A percentile compares a stretch with the other conserved stretches of the same genome.
Evolutionary conservation across 2,113 vertebrate genomes (phyloP).

Genomic region (Grus americana): DNA sequence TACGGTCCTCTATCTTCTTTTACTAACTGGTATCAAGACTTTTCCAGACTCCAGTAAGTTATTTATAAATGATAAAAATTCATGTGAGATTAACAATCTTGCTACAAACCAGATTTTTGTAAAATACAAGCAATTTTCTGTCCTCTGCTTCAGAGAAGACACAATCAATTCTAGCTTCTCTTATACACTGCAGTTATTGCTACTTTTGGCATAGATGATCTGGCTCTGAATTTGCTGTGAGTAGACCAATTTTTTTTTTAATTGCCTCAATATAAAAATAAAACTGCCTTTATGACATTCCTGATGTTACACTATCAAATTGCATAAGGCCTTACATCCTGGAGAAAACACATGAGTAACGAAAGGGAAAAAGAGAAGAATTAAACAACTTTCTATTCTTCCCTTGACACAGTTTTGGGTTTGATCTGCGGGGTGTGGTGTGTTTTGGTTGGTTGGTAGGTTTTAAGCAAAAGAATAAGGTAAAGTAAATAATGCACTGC

Average conservation of each 20-base stretch:
- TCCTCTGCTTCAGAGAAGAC: conserved; percentile 11
- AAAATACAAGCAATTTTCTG: conserved; percentile 53
- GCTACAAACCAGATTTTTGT: conserved; percentile 17
- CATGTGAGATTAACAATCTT: background rate
- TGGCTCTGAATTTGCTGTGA: conserved; percentile 61
- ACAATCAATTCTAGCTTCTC: conserved; percentile 39
- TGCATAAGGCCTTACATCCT: background rate
- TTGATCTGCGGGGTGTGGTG: background rate
- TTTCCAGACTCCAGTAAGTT: background rate
- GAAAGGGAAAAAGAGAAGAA: background rate
- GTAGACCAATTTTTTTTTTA: conserved; percentile 35
- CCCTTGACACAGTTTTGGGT: background rate
- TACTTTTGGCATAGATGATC: conserved; percentile 51
- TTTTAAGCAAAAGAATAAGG: background rate
- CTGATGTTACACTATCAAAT: conserved; percentile 25
- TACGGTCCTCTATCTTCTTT: background rate
- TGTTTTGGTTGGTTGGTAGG: background rate
- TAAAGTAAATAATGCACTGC: background rate
- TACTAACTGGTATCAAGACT: background rate
- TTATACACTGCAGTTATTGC: conserved; percentile 42
- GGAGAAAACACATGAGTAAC: background rate
- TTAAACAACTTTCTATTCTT: background rate
- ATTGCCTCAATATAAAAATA: conserved; percentile 60
- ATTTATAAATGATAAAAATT: background rate
- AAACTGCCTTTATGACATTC: conserved; percentile 42